Base-by-base conservation (phyloP, 2,113 vertebrate genomes). In the Zingel zingel region DNA sequence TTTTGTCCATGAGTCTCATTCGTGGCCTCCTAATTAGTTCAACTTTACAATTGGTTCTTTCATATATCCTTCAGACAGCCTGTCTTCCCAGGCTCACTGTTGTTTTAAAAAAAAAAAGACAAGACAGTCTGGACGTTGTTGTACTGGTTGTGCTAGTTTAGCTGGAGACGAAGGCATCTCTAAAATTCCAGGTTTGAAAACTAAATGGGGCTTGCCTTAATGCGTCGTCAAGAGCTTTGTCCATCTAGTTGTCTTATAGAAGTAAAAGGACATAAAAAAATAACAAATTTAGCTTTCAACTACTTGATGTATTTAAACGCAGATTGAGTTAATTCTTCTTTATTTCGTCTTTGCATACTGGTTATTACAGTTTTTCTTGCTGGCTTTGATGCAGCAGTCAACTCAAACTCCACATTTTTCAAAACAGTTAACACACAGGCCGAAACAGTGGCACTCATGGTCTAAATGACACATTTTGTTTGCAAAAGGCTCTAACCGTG, bases 11-110 rank as follows among this genome's bases (percentile, higher is more conserved):
- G 19, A 76, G 39, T 89, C 71, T 85, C 58, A 67, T 61, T 82
- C 39, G 21, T 56, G 50, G 64, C 73, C 79, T 74, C 71, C 11
- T 86, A 86, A 91, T 90, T 87, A 77, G 82, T 88, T 90, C 56
- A 81, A 77, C 83, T 19, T 81, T 47, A 90, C 86, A 92, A 90
- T 67, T 54, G 82, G 27, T 54, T 90, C 87, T 86, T 92, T 92
- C 82, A 85, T 71, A 66, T 23, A 15, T 21, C 2, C 12, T 63
- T 76, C 54, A 51, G 48, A n/a, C 59, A 43, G 61, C 30, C 21
- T 27, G 45, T 63, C 81, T 82, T 87, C 74, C 47, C 78, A 73
- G 72, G 64, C 25, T 77, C 39, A 19, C 33, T 47, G 43, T 77
- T 82, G 47, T 69, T 77, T 88, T 74, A 57, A 57, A 69, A 51